These are phyloP conservation scores for Thalassaphorura encarpata DNA, from an alignment of 1,140 invertebrate genomes.

Conservation along the genomic window DNA sequence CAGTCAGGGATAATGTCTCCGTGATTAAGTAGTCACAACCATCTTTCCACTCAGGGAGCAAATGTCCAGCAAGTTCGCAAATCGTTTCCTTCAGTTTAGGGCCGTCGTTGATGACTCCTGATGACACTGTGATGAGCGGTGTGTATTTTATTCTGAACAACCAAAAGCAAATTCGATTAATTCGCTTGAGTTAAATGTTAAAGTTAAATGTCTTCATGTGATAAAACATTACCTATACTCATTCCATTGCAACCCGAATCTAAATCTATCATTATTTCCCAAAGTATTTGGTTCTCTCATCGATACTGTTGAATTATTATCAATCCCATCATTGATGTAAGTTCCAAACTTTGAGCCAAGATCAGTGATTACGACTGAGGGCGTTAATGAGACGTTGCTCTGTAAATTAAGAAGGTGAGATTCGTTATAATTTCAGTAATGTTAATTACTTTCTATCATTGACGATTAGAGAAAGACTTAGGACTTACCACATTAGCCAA, in stretches of 20 bases:
- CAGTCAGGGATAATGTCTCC: constrained; percentile 51
- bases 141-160: constrained; percentile 37
- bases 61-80: constrained; percentile 37
- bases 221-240: constrained; percentile 38
- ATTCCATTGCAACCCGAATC: constrained; percentile 39
- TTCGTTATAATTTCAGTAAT: background rate
- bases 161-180: too few relatives aligned
- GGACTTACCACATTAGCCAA: constrained; percentile 23
- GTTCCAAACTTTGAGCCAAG: constrained; percentile 41
- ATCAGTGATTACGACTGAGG: constrained; percentile 38
- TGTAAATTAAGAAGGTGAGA: constrained; percentile 24
- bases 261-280: constrained; percentile 36
- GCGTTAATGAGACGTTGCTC: constrained; percentile 33
- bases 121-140: constrained; percentile 29
- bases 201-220: too few relatives aligned
- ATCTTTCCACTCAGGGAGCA: constrained; percentile 39
- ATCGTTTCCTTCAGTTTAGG: constrained; percentile 33
- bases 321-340: constrained; percentile 34
- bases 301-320: constrained; percentile 15
- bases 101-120: constrained; percentile 35
- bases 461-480: constrained; percentile 1
- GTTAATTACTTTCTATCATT: constrained; percentile 20
- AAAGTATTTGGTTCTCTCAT: constrained; percentile 34
- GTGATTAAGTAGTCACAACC: constrained; percentile 54
- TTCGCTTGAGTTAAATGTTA: too few relatives aligned